Evolutionary conservation across 2,797 vertebrate genomes (phyloP).

Genomic region (Salmo trutta): DNA sequence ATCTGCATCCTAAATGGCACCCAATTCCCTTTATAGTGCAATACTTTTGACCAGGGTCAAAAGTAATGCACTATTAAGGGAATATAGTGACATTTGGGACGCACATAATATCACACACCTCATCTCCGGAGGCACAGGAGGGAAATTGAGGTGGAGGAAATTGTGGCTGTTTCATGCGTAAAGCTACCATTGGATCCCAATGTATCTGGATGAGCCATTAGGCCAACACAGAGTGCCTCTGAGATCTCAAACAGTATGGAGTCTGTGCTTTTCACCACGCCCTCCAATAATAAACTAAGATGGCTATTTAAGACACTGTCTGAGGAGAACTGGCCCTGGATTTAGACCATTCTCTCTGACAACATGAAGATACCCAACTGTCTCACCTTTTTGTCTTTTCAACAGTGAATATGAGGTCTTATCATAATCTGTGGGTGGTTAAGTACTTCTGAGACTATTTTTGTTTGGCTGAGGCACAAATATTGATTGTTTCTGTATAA

Average conservation of each 20-base stretch:
- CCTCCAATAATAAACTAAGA: neutral
- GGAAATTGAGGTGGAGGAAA: slow-evolving; percentile 70
- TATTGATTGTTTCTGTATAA: slow-evolving; percentile 17
- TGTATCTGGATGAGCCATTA: slow-evolving; percentile 71
- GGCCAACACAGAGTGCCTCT: slow-evolving; percentile 53
- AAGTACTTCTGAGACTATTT: neutral
- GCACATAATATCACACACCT: slow-evolving; percentile 48
- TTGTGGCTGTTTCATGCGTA: slow-evolving; percentile 68
- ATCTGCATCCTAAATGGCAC: neutral
- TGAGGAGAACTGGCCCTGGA: slow-evolving; percentile 29
- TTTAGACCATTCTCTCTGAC: slow-evolving; percentile 19
- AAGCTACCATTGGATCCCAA: slow-evolving; percentile 53
- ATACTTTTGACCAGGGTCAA: too few relatives aligned
- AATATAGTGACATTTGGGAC: slow-evolving; percentile 17
- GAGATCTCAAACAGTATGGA: neutral
- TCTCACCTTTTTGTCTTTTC: neutral
- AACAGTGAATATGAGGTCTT: neutral
- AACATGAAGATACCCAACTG: slow-evolving; percentile 8
- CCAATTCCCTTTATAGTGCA: neutral
- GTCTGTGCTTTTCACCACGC: too few relatives aligned
- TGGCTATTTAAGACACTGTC: neutral
- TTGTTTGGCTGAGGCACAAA: neutral
- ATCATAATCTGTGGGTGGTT: too few relatives aligned
- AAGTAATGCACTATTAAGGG: too few relatives aligned
- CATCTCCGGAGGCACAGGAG: slow-evolving; percentile 67